Evolutionary conservation across 2,113 vertebrate species (phyloP), one percentile per base, ranked within the genome.

Genomic region (Diphyllodes magnificus): DNA sequence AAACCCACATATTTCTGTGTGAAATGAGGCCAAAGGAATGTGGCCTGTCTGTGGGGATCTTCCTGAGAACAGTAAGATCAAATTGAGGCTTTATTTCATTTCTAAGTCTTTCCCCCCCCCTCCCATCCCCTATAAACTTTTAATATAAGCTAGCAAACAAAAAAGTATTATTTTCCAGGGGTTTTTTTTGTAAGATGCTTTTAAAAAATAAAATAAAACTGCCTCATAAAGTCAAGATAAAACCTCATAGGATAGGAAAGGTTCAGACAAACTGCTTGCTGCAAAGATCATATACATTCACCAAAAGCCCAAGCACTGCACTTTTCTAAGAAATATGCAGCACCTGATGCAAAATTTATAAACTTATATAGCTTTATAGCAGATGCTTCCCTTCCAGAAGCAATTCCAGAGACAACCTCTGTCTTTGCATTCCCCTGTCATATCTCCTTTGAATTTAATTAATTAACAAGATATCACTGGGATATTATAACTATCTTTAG

Each of bases 71-170:
- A 71, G 8, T 7, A 71, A 61, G 17, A 66, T 14, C 22, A 76
- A 63, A 53, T 0, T 11, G 30, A 71, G 11, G 15, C 5, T 63
- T 76, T 23, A 49, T 23, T 49, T 14, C 0, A 31, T 44, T 91
- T 56, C 18, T 23, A 15, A 14, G 7, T 15, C 17, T 4, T 4
- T 3, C 0, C 0, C 0, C 6, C 0, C 6, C 0, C 0, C 6
- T 0, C 6, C 13, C 0, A 0, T 68, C 37, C 11, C 39, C 17
- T 45, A n/a, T 10, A 44, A 49, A 14, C 6, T 28, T 45, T 19
- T 40, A 45, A 44, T 23, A 72, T 27, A 86, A 82, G 7, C 11
- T 15, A 65, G 28, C 23, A 47, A 57, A 49, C 5, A 20, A 40
- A 51, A 45, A 39, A 21, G 1, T 33, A 49, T 31, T 45, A 2